Conservation (phyloP, 2,797 vertebrate genomes). For the Muraenolepis orangiensis region DNA sequence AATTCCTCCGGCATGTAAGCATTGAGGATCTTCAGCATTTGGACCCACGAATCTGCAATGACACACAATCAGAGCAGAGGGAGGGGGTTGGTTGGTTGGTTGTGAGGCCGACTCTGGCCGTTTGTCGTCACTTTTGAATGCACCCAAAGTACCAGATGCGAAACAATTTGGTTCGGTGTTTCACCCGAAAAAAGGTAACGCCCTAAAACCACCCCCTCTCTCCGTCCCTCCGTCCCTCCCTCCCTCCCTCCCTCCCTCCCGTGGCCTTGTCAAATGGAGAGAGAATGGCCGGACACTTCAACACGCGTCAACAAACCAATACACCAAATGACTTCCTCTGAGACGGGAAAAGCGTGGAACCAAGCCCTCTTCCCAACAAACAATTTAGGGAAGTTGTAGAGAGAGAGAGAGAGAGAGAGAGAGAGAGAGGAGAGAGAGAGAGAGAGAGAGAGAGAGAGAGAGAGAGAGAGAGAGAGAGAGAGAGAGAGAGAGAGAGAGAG, state of each 20-base stretch:
- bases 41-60: slow-evolving; percentile 77
- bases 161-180: too few relatives aligned
- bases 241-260: too few relatives aligned
- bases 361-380: not conserved
- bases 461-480: too few relatives aligned
- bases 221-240: too few relatives aligned
- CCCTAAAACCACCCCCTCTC: too few relatives aligned
- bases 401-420: not conserved
- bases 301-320: too few relatives aligned
- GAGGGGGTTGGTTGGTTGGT: not conserved
- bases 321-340: not conserved
- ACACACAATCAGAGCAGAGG: slow-evolving; percentile 75
- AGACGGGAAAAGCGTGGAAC: slow-evolving; percentile 23
- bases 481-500: too few relatives aligned
- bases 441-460: too few relatives aligned
- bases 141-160: not conserved
- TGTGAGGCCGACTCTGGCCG: slow-evolving; percentile 63
- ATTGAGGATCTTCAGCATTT: slow-evolving; percentile 72
- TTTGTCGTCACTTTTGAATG: not conserved
- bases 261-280: too few relatives aligned
- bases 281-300: too few relatives aligned
- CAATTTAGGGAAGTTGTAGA: not conserved
- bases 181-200: too few relatives aligned
- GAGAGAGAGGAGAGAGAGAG: too few relatives aligned
- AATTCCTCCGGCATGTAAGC: slow-evolving; percentile 70